These are phyloP conservation scores for Galleria mellonella DNA, from an alignment of 1,140 invertebrate genomes.

Conservation along the genomic window DNA sequence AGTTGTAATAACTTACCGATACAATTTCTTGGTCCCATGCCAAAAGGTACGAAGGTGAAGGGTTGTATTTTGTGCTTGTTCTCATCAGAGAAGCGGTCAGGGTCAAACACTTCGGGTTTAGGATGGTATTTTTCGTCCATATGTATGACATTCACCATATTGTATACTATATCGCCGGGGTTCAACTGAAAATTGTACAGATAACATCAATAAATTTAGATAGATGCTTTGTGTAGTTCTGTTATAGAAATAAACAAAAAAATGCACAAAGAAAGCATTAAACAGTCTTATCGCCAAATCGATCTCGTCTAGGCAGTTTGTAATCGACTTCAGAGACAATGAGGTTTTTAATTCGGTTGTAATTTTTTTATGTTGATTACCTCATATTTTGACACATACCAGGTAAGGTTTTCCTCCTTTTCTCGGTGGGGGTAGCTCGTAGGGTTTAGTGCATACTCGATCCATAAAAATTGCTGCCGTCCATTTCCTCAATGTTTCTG, in stretches of 20 bases:
- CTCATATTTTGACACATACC: too few species aligned
- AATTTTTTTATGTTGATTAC: too few species aligned
- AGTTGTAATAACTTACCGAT: conserved; percentile 68
- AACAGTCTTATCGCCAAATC: too few species aligned
- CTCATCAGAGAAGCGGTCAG: conserved; percentile 76
- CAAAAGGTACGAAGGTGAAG: conserved; percentile 78
- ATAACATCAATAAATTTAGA: too few species aligned
- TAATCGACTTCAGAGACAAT: too few species aligned
- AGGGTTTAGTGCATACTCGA: conserved; percentile 47
- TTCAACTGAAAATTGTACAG: conserved; percentile 21
- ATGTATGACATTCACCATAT: conserved; percentile 68
- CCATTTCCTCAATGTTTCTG: conserved; percentile 70
- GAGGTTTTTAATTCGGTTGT: too few species aligned
- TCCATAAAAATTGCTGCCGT: conserved; percentile 54
- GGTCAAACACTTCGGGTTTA: conserved; percentile 75
- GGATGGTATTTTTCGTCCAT: conserved; percentile 73
- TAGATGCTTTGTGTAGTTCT: too few species aligned
- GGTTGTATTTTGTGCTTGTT: conserved; percentile 73
- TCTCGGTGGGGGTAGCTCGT: conserved; percentile 35
- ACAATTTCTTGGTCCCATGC: conserved; percentile 78
- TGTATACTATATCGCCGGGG: conserved; percentile 37
- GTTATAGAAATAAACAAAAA: too few species aligned
- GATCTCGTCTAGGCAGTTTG: too few species aligned
- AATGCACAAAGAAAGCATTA: too few species aligned
- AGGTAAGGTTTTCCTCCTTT: conserved; percentile 16